Evolutionary conservation across 2,888 invertebrate species (phyloP), one percentile per base, ranked within the genome.

Genomic region (Melanostoma scalare): DNA sequence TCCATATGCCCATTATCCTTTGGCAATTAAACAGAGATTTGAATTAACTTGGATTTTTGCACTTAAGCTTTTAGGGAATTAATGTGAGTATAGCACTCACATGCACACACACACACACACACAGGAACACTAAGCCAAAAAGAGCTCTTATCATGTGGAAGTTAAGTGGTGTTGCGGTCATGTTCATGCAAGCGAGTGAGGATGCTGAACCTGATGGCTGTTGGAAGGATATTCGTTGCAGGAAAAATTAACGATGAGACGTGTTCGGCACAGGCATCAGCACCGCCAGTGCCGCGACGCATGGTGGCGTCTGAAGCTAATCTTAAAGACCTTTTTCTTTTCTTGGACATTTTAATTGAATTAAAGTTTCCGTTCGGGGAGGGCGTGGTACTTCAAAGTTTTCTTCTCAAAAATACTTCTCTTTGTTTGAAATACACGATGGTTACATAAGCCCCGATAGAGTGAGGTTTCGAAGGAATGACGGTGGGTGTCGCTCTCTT

Each of bases 11-110:
- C 78, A 78, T 84, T 78, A 74, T 74, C 78, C 74, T 78, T 71
- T 74, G 69, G 78, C 69, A 78, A 78, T 78, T 84, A 78, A 84
- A 78, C 82, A 74, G 73, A 78, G 82, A 84, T 84, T 84, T 74
- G 78, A 84, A 78, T 84, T 78, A 78, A 82, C 68, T 82, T 52
- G 77, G 77, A 82, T 77, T 82, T 82, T 77, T 77, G 73, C 77
- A 82, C 77, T 82, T 69, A 77, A 68, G 77, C 77, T 77, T 63
- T 73, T 60, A 68, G 73, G 56, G 46, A 72, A 79, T 68, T 74
- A 74, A 78, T 63, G 63, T 71, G 61, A 40, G 35, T 33, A 44
- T 50, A 63, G 46, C 61, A 61, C 10, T 36, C n/a, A 61, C 42
- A 63, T n/a, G 53, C 53, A 61, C 10, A 20, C 44, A 31, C 33